phyloP scores from a whole-genome alignment of 2,888 invertebrate species.

The Hipparchia sbordonii region DNA sequence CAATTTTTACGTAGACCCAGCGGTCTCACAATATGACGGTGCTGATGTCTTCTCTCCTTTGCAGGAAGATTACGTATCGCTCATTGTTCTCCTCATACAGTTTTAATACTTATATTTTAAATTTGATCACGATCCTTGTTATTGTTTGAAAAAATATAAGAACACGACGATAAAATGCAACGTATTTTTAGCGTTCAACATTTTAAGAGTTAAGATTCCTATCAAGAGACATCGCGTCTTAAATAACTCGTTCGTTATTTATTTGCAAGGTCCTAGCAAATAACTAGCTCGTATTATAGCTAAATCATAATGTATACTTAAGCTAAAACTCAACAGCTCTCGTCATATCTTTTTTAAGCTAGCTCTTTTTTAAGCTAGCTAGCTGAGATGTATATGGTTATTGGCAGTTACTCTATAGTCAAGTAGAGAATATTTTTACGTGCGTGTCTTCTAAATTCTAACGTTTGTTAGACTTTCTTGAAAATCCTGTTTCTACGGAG shows the following conservation, averaged over 20 bases:
- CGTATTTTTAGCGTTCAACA: slow-evolving; percentile 7
- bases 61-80: neutral
- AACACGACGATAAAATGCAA: slow-evolving; percentile 9
- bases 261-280: neutral
- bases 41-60: neutral
- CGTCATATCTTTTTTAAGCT: no score
- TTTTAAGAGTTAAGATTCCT: slow-evolving; percentile 5
- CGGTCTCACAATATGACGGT: neutral
- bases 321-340: no score
- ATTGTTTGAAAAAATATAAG: slow-evolving; percentile 9
- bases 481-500: neutral
- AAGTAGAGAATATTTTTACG: neutral
- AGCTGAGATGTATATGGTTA: no score
- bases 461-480: neutral
- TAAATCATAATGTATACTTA: no score
- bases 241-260: slow-evolving; percentile 2
- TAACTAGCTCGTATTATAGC: no score
- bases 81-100: neutral
- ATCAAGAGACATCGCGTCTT: slow-evolving; percentile 5
- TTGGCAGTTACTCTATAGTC: neutral
- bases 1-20: neutral
- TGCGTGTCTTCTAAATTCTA: neutral
- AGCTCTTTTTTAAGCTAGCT: no score
- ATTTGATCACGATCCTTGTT: slow-evolving; percentile 15
- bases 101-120: slow-evolving; percentile 9